Evolutionary conservation across 2,888 invertebrate genomes (phyloP), one percentile per base, ranked within the genome.

Genomic region (Vanessa cardui): DNA sequence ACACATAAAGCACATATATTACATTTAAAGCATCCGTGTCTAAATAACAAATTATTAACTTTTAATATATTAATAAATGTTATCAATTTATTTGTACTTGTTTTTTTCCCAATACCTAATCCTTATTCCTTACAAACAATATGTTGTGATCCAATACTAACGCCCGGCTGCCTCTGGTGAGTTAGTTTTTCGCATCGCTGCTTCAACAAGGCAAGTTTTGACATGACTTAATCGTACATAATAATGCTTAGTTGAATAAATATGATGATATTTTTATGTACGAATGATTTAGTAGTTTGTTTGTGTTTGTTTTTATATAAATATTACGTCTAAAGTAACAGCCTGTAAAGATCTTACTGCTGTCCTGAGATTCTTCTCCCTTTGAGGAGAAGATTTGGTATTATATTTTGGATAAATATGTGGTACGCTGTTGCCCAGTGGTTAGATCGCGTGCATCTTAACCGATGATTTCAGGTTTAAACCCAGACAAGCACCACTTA

Each of bases 101-200:
- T 63, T 60, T 65, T 49, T 20, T 54, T 33, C 26, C n/a, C n/a
- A n/a, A n/a, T n/a, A n/a, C 26, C 26, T 63, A 64, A 58, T 71
- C 60, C 60, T 47, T 61, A 66, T 47, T 64, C 50, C 12, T 20
- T 61, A 70, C 54, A 46, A 18, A 18, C 16, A 18, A 45, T 46
- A 61, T 64, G 66, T 69, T 70, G 62, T 67, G 63, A 70, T 73
- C 72, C 62, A 68, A 74, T 74, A 74, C 70, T 62, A 73, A 73
- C 74, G 73, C 76, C 72, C 64, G 72, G 72, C 66, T 72, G 76
- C 71, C 58, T 71, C 62, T 72, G 73, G 65, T 72, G 74, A 72
- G 61, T 71, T 68, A 73, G 58, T 66, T 62, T 64, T 73, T 56
- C 73, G 69, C 70, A 58, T 67, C 71, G 66, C 59, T 62, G 68